phyloP scores from a whole-genome alignment of 2,797 vertebrate species.

The Anableps anableps region DNA sequence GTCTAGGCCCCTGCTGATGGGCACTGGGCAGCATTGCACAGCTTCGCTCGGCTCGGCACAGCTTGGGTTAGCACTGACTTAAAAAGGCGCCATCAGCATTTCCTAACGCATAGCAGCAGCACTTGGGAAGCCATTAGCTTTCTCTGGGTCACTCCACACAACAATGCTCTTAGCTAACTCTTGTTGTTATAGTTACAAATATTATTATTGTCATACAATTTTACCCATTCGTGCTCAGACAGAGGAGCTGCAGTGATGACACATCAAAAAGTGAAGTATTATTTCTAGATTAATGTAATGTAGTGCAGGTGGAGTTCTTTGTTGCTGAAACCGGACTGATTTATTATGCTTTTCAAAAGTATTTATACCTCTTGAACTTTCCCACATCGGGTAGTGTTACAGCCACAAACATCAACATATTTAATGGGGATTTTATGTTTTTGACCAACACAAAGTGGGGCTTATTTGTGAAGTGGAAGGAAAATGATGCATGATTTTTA shows the following conservation, averaged over 20 bases:
- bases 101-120: conserved; percentile 65
- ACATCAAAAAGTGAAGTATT: conserved; percentile 61
- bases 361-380: not conserved
- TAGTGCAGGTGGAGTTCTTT: conserved; percentile 34
- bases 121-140: conserved; percentile 75
- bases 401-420: not conserved
- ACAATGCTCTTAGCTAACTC: conserved; percentile 64
- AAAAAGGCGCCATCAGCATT: conserved; percentile 71
- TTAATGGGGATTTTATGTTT: not conserved
- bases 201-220: conserved; percentile 44
- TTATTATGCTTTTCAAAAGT: not conserved
- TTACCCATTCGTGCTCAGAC: conserved; percentile 37
- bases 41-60: conserved; percentile 83
- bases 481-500: not conserved
- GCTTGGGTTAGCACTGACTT: conserved; percentile 72
- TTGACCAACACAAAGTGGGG: not conserved
- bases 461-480: not conserved
- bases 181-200: conserved; percentile 36
- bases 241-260: conserved; percentile 43
- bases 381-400: not conserved
- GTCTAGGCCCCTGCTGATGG: conserved; percentile 88
- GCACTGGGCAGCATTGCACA: conserved; percentile 83
- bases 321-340: conserved; percentile 41
- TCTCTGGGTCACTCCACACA: conserved; percentile 67
- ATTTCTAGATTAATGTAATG: conserved; percentile 48